Percentiles rank a stretch among this genome's conserved stretches.
Conservation (phyloP, 37 sponge, comb jelly and placozoan genomes). For the Ianthella basta region DNA sequence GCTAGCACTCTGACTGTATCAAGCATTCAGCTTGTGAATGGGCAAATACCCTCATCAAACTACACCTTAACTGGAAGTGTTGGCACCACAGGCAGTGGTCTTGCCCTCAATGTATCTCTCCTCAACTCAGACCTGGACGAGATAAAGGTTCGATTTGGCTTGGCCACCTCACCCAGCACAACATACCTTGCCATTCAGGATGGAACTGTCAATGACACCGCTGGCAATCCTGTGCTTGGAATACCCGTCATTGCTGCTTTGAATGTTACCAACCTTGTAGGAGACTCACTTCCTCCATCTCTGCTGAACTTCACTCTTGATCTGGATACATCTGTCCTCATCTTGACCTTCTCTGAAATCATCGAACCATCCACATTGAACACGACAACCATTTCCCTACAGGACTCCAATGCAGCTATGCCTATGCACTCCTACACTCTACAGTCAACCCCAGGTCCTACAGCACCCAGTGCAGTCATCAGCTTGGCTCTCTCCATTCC, state of each 20-base stretch:
- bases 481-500: slow-evolving; percentile 53
- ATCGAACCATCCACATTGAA: slow-evolving; percentile 23
- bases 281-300: slow-evolving; percentile 15
- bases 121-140: slow-evolving; percentile 64
- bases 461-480: slow-evolving; percentile 19
- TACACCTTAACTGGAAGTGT: slow-evolving; percentile 37
- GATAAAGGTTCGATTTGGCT: slow-evolving; percentile 51
- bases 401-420: background rate
- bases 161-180: slow-evolving; percentile 55
- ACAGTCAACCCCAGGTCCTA: slow-evolving; percentile 16
- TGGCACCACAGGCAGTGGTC: slow-evolving; percentile 33
- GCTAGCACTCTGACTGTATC: slow-evolving; percentile 48
- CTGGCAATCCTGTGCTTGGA: slow-evolving; percentile 20
- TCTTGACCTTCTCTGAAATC: slow-evolving; percentile 35
- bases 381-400: slow-evolving; percentile 12
- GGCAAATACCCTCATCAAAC: slow-evolving; percentile 10
- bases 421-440: slow-evolving; percentile 44
- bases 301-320: slow-evolving; percentile 35
- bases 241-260: slow-evolving; percentile 6
- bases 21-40: slow-evolving; percentile 59
- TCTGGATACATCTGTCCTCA: slow-evolving; percentile 35
- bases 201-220: slow-evolving; percentile 30
- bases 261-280: slow-evolving; percentile 15
- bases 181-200: slow-evolving; percentile 52
- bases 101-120: slow-evolving; percentile 41